These are phyloP conservation scores for Aurelia sp. DNA, from an alignment of 30 jellyfish, hydroid and myxozoan genomes.

Conservation along the genomic window DNA sequence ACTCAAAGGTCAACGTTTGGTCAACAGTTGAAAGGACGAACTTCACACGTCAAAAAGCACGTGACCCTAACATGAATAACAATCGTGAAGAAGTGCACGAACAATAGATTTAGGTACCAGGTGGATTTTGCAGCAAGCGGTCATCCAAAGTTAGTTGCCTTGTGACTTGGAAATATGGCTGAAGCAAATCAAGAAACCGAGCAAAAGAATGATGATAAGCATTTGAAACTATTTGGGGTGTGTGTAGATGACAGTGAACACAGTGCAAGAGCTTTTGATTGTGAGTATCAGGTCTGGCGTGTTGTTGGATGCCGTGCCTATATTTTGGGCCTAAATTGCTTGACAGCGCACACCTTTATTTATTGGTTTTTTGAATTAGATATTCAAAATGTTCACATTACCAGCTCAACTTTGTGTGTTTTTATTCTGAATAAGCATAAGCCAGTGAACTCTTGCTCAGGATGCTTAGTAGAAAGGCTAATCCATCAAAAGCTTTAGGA, in stretches of 20 bases:
- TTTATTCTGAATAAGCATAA: too few relatives aligned
- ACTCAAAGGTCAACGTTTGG: neutral
- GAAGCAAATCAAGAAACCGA: constrained; percentile 52
- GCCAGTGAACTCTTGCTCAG: too few relatives aligned
- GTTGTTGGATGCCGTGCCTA: neutral
- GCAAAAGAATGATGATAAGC: constrained; percentile 26
- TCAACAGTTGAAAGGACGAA: neutral
- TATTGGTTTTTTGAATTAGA: too few relatives aligned
- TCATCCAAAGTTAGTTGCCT: too few relatives aligned
- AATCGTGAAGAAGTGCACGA: too few relatives aligned
- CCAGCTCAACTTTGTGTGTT: too few relatives aligned
- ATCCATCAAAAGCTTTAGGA: too few relatives aligned
- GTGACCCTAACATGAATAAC: neutral
- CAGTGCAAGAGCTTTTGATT: constrained; percentile 81
- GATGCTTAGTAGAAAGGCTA: too few relatives aligned
- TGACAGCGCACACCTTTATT: neutral
- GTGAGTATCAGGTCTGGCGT: constrained; percentile 50
- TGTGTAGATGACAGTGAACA: constrained; percentile 87
- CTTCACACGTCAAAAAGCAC: constrained; percentile 2
- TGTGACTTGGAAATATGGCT: constrained; percentile 39
- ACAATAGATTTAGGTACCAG: too few relatives aligned
- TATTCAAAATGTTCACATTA: too few relatives aligned
- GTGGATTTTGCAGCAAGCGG: too few relatives aligned
- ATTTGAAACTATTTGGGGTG: constrained; percentile 70
- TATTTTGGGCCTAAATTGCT: neutral